Evolutionary conservation across 2,797 vertebrate genomes (phyloP).

Genomic region (Amblyraja radiata): DNA sequence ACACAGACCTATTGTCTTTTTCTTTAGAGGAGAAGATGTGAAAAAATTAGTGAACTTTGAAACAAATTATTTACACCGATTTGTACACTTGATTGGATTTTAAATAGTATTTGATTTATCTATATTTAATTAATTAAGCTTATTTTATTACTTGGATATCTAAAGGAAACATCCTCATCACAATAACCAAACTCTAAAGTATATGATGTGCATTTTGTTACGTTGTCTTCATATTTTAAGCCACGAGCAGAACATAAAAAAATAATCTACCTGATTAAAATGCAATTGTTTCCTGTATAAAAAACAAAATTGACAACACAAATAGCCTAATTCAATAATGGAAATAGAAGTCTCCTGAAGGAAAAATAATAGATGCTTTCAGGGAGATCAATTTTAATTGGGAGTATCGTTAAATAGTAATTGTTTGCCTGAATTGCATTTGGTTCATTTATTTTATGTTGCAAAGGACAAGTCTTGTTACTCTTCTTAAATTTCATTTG

Average conservation of each 20-base stretch:
- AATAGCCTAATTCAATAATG: neutral
- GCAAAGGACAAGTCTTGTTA: neutral
- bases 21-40: neutral
- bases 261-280: neutral
- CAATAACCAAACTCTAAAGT: neutral
- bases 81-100: neutral
- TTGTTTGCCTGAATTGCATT: neutral
- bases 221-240: neutral
- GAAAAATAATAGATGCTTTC: neutral
- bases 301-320: neutral
- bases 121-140: neutral
- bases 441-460: slow-evolving; percentile 9
- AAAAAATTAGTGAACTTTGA: neutral
- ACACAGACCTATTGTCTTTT: slow-evolving; percentile 6
- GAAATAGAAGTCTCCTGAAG: neutral
- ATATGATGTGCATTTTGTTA: neutral
- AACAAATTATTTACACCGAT: neutral
- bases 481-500: slow-evolving; percentile 16
- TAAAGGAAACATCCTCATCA: neutral
- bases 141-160: neutral
- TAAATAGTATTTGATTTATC: neutral
- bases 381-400: neutral
- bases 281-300: neutral
- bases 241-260: neutral
- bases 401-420: neutral